Conservation (phyloP, 92 coral and sea anemone species). For the Porites cylindrica region DNA sequence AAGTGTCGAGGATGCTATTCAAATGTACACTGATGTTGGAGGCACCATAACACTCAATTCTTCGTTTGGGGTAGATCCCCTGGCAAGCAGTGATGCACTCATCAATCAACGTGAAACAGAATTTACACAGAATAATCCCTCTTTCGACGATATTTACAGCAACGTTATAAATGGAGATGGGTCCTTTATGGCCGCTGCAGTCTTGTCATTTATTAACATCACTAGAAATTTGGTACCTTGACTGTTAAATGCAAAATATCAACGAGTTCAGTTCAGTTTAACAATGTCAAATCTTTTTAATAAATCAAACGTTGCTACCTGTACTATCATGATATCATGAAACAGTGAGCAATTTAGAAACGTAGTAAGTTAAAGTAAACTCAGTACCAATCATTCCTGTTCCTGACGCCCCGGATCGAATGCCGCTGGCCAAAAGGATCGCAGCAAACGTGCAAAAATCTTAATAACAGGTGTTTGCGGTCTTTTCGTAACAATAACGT, state of each 20-base stretch:
- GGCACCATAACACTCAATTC: conserved; percentile 48
- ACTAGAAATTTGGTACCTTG: conserved; percentile 36
- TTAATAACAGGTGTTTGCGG: too few relatives aligned
- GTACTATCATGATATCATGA: too few relatives aligned
- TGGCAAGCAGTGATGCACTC: conserved; percentile 30
- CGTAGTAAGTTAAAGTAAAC: not conserved
- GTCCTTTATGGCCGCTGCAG: conserved; percentile 55
- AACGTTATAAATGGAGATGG: conserved; percentile 53
- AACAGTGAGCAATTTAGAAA: too few relatives aligned
- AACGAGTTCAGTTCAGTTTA: not conserved
- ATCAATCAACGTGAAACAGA: conserved; percentile 44
- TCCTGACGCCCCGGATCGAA: too few relatives aligned
- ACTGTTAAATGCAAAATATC: not conserved
- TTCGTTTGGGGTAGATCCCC: conserved; percentile 56
- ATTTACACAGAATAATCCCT: conserved; percentile 34
- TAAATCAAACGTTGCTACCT: too few relatives aligned
- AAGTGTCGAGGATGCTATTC: conserved; percentile 59
- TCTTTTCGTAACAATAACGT: too few relatives aligned
- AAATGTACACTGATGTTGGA: conserved; percentile 60
- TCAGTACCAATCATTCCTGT: not conserved
- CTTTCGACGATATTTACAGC: conserved; percentile 31
- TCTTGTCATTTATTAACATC: not conserved
- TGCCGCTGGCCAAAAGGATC: too few relatives aligned
- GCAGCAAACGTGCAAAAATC: too few relatives aligned
- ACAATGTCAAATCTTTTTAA: too few relatives aligned